Percentiles rank a stretch among this genome's conserved stretches.
Conservation (phyloP, 2,888 invertebrate genomes). For the Heteromyza rotundicornis region DNA sequence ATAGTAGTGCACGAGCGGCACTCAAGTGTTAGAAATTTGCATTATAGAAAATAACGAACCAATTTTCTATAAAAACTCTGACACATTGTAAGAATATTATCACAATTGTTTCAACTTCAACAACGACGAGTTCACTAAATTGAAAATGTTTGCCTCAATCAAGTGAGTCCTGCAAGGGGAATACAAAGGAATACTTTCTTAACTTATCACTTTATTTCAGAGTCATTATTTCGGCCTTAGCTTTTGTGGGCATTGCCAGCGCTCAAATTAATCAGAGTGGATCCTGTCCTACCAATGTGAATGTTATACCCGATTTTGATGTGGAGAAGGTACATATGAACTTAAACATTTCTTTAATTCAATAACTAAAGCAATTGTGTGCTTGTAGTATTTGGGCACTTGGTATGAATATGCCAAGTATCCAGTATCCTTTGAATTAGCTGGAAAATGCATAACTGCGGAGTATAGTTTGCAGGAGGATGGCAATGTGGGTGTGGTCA, state of each 20-base stretch:
- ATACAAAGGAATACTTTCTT: too few species aligned
- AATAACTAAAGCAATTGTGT: neutral
- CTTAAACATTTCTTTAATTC: neutral
- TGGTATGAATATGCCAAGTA: slow-evolving; percentile 79
- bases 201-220: too few species aligned
- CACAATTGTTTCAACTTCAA: too few species aligned
- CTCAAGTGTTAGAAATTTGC: too few species aligned
- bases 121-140: too few species aligned
- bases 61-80: too few species aligned
- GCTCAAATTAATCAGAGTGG: slow-evolving; percentile 26
- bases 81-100: too few species aligned
- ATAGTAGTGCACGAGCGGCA: too few species aligned
- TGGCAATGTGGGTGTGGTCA: slow-evolving; percentile 62
- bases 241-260: slow-evolving; percentile 7
- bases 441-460: slow-evolving; percentile 75
- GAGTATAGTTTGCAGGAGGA: slow-evolving; percentile 65
- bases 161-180: too few species aligned
- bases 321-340: slow-evolving; percentile 8
- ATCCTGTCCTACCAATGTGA: slow-evolving; percentile 23
- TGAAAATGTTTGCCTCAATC: neutral
- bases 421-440: slow-evolving; percentile 72
- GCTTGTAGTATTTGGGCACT: slow-evolving; percentile 69
- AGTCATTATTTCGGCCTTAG: neutral
- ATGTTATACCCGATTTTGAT: slow-evolving; percentile 25
- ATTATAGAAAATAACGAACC: too few species aligned